Conservation (phyloP, 2,888 invertebrate species). For the Xanthorhoe spadicearia region DNA sequence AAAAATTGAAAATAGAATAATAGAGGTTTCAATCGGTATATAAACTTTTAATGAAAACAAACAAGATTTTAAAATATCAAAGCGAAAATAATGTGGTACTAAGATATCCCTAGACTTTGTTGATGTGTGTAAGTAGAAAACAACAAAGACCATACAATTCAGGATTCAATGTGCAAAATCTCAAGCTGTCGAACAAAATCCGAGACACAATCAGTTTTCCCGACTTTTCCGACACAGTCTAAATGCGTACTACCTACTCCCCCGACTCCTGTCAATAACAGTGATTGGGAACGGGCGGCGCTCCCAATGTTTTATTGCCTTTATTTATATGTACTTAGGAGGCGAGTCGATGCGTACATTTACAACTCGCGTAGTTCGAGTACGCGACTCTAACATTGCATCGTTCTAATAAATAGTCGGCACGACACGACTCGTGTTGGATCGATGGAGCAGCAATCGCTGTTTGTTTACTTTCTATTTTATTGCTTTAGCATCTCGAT, state of each 20-base stretch:
- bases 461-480: slow-evolving; percentile 28
- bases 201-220: slow-evolving; percentile 5
- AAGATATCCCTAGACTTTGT: too few species aligned
- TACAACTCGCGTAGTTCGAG: slow-evolving; percentile 30
- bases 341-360: slow-evolving; percentile 22
- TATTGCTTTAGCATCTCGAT: slow-evolving; percentile 12
- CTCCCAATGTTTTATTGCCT: slow-evolving; percentile 59
- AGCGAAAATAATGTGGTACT: too few species aligned
- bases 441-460: slow-evolving; percentile 25
- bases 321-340: slow-evolving; percentile 57
- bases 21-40: too few species aligned
- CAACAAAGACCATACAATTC: neutral
- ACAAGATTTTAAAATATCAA: too few species aligned
- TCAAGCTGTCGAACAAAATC: too few species aligned
- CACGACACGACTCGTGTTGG: slow-evolving; percentile 21
- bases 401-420: slow-evolving; percentile 24
- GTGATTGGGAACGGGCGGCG: slow-evolving; percentile 63
- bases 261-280: slow-evolving; percentile 66
- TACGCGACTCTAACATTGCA: slow-evolving; percentile 9
- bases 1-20: too few species aligned
- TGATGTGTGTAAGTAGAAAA: too few species aligned
- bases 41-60: too few species aligned
- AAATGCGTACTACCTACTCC: slow-evolving; percentile 22
- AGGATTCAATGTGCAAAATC: neutral
- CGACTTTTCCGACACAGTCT: slow-evolving; percentile 1